A percentile compares a stretch with the other conserved stretches of the same genome.
phyloP scores from a whole-genome alignment of 2,888 invertebrate genomes.

The Microctonus brassicae region DNA sequence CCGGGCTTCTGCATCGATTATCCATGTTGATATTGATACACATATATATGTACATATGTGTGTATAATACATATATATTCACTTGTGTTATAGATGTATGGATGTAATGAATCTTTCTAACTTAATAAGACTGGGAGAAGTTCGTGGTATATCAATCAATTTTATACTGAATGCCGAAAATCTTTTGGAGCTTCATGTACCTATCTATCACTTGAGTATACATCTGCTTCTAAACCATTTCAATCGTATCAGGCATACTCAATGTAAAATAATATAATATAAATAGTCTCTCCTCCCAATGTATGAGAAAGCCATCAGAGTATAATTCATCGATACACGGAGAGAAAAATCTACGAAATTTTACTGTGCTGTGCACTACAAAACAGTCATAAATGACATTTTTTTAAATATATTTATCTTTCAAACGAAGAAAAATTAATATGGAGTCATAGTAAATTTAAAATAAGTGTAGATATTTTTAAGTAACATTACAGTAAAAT shows the following conservation, averaged over 20 bases:
- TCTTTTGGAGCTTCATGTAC: neutral
- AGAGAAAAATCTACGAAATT: neutral
- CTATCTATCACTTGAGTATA: constrained; percentile 16
- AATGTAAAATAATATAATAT: neutral
- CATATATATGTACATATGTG: neutral
- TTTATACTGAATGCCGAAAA: neutral
- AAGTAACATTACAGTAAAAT: too few relatives aligned
- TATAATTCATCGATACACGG: too few relatives aligned
- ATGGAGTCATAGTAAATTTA: too few relatives aligned
- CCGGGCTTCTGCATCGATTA: constrained; percentile 45
- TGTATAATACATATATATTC: too few relatives aligned
- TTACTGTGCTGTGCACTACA: too few relatives aligned
- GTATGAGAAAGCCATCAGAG: too few relatives aligned
- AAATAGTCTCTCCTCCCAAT: neutral
- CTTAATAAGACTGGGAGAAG: neutral
- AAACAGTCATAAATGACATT: too few relatives aligned
- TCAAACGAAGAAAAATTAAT: too few relatives aligned
- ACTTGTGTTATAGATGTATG: too few relatives aligned
- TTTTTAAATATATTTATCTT: too few relatives aligned
- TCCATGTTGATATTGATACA: constrained; percentile 36
- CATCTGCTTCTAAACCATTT: constrained; percentile 18
- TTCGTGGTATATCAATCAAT: neutral
- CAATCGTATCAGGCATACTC: neutral
- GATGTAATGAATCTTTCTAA: neutral
- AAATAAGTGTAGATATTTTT: too few relatives aligned